phyloP scores from a whole-genome alignment of 2,113 vertebrate species.

The Labrus mixtus region DNA sequence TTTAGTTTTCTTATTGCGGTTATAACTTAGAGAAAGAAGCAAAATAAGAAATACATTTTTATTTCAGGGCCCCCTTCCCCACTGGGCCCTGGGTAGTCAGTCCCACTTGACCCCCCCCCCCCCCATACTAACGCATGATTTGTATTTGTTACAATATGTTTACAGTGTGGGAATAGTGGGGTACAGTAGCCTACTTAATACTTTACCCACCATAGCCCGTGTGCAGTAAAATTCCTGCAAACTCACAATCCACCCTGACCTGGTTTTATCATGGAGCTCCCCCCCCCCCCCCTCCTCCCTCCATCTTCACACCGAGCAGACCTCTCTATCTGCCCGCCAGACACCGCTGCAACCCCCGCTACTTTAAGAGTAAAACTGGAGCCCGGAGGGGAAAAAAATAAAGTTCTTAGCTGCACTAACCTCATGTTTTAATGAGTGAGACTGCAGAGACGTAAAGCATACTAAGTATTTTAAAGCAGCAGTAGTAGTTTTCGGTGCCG shows the following conservation, averaged over 20 bases:
- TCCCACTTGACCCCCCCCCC: too few relatives aligned
- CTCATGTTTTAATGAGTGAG: accelerated
- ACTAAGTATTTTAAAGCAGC: accelerated
- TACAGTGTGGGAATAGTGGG: too few relatives aligned
- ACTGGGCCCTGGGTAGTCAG: too few relatives aligned
- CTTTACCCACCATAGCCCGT: background rate
- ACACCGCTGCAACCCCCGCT: background rate
- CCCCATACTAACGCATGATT: too few relatives aligned
- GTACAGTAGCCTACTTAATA: background rate
- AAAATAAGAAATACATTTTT: too few relatives aligned
- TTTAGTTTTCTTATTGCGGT: too few relatives aligned
- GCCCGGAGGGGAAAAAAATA: background rate
- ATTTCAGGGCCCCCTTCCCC: too few relatives aligned
- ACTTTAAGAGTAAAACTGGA: background rate
- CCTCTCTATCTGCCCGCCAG: background rate
- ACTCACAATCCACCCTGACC: slow-evolving; percentile 5
- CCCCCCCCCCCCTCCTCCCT: background rate
- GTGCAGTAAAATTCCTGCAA: slow-evolving; percentile 13
- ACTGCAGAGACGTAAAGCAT: too few relatives aligned
- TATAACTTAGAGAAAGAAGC: too few relatives aligned
- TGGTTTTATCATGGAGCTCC: slow-evolving; percentile 11
- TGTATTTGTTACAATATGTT: too few relatives aligned
- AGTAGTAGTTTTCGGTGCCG: background rate
- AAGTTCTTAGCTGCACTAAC: accelerated
- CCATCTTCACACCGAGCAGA: slow-evolving; percentile 3